Percentiles rank a stretch among this genome's conserved stretches.
Conservation (phyloP, 2,888 invertebrate genomes). For the Pteria penguin region DNA sequence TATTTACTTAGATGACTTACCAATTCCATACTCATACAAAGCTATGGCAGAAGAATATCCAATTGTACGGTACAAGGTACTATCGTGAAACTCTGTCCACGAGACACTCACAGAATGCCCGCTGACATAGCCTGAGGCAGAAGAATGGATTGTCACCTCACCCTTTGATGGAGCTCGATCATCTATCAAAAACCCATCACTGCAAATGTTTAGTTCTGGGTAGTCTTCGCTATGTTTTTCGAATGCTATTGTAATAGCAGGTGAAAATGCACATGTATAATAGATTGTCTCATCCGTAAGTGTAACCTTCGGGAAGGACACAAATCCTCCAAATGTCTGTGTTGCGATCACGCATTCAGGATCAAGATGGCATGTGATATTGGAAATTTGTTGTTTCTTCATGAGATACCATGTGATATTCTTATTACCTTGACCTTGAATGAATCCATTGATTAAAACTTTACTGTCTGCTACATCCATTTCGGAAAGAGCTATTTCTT, state of each 20-base stretch:
- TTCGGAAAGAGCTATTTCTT: constrained; percentile 33
- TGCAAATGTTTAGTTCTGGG: not conserved
- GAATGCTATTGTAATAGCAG: not conserved
- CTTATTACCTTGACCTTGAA: constrained; percentile 30
- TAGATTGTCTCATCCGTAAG: constrained; percentile 9
- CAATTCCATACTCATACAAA: constrained; percentile 14
- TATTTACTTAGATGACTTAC: constrained; percentile 17
- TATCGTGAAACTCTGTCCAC: constrained; percentile 28
- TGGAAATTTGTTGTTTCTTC: constrained; percentile 25
- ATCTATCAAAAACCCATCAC: constrained; percentile 28
- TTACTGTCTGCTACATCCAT: constrained; percentile 31
- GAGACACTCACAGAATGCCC: not conserved
- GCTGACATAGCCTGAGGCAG: not conserved
- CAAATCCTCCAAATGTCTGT: constrained; percentile 20
- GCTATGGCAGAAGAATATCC: constrained; percentile 24
- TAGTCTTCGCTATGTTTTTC: not conserved
- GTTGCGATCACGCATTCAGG: constrained; percentile 24
- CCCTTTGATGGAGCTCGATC: constrained; percentile 12
- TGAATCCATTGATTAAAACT: constrained; percentile 32
- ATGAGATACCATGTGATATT: constrained; percentile 47
- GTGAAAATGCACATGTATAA: not conserved
- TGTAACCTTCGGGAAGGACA: constrained; percentile 10
- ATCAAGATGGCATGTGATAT: constrained; percentile 6
- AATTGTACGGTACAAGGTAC: not conserved
- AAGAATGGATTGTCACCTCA: not conserved